These are phyloP conservation scores for Arenaria interpres DNA, from an alignment of 2,113 vertebrate species.

Conservation along the genomic window DNA sequence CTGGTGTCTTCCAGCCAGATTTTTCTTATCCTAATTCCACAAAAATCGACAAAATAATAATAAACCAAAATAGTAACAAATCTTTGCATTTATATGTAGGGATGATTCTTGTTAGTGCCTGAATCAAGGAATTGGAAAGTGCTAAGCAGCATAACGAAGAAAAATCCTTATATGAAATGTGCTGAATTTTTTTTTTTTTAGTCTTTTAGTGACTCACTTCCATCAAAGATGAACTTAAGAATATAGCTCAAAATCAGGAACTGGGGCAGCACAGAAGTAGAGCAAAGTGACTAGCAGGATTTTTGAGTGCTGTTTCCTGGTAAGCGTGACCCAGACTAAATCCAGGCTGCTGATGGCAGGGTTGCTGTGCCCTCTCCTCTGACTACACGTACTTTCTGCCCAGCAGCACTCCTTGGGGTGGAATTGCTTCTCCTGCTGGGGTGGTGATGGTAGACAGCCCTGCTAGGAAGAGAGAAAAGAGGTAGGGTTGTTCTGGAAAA, in stretches of 20 bases:
- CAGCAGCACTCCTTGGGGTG: background rate
- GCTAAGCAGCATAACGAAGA: background rate
- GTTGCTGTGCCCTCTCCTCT: background rate
- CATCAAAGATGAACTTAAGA: background rate
- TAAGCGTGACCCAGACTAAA: background rate
- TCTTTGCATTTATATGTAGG: background rate
- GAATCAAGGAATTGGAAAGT: background rate
- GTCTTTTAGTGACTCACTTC: background rate
- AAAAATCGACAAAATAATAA: background rate
- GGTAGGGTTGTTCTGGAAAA: background rate
- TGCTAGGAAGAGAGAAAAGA: background rate
- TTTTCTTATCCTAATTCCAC: background rate
- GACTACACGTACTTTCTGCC: background rate
- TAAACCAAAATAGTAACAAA: background rate
- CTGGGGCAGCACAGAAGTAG: background rate
- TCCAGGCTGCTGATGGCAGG: background rate
- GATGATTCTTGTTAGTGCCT: background rate
- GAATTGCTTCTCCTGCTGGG: background rate
- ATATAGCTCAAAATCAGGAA: background rate
- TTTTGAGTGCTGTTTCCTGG: background rate
- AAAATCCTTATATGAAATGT: background rate
- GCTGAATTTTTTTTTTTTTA: background rate
- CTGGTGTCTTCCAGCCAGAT: background rate
- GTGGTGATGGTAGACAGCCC: background rate
- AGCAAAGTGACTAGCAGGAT: background rate